phyloP scores from a whole-genome alignment of 2,113 vertebrate species.

The Echinops telfairi region DNA sequence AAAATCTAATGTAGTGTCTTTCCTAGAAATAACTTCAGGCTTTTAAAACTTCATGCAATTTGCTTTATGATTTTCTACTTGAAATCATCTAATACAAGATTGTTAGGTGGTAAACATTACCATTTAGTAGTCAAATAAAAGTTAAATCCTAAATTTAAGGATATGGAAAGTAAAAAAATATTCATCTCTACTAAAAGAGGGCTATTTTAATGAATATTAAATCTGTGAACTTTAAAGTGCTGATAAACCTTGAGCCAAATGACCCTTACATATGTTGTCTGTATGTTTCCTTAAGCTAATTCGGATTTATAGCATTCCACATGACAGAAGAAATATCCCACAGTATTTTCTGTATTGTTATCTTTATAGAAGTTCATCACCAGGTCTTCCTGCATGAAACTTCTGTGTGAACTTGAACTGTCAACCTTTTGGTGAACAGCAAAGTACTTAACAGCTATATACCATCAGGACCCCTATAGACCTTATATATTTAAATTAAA shows the following conservation, averaged over 20 bases:
- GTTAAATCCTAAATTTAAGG: neutral
- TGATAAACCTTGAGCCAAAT: neutral
- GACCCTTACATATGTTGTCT: neutral
- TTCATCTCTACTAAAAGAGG: neutral
- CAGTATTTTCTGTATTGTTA: neutral
- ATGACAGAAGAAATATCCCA: neutral
- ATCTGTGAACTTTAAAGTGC: neutral
- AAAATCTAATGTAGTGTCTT: neutral
- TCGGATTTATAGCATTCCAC: neutral
- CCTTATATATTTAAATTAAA: neutral
- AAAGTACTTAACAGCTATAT: neutral
- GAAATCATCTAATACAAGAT: conserved; percentile 22
- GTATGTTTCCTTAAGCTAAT: neutral
- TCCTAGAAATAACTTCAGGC: conserved; percentile 18
- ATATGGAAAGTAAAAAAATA: conserved; percentile 20
- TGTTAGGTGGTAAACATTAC: neutral
- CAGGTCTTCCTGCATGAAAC: neutral
- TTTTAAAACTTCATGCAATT: neutral
- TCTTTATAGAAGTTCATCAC: neutral
- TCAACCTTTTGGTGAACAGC: neutral
- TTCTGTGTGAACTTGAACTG: neutral
- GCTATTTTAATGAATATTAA: conserved; percentile 31
- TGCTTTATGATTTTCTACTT: conserved; percentile 8
- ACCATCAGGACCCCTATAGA: neutral
- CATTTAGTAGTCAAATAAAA: conserved; percentile 2